A percentile compares a stretch with the other conserved stretches of the same genome.
phyloP scores from a whole-genome alignment of 2,888 invertebrate genomes.

The Mylabris sibirica region DNA sequence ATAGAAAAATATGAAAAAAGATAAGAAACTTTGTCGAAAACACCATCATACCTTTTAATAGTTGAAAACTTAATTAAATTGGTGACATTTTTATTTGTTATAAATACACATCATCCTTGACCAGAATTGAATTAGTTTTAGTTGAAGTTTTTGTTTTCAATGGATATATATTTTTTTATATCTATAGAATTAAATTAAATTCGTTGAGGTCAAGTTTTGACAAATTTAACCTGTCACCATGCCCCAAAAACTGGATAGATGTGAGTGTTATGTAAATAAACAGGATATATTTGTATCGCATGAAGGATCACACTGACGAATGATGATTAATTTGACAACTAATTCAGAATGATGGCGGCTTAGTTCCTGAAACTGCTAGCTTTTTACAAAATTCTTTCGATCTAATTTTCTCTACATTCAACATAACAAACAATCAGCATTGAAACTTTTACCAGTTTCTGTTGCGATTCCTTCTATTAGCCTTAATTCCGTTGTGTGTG shows the following conservation, averaged over 20 bases:
- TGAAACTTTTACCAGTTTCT: too few relatives aligned
- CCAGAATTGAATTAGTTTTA: background rate
- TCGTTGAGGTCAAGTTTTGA: background rate
- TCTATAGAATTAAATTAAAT: background rate
- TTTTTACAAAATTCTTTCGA: conserved; percentile 41
- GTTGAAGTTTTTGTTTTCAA: background rate
- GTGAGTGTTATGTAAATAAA: conserved; percentile 40
- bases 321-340: conserved; percentile 50
- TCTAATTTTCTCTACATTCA: too few relatives aligned
- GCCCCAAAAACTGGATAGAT: background rate
- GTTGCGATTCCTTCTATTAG: background rate
- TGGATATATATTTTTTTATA: background rate
- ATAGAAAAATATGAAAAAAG: background rate
- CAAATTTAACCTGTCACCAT: background rate
- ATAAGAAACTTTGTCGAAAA: background rate
- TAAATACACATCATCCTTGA: background rate
- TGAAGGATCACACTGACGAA: conserved; percentile 46
- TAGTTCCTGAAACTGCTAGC: conserved; percentile 33
- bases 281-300: conserved; percentile 39
- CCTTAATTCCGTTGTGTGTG: background rate
- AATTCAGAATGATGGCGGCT: conserved; percentile 41
- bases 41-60: background rate
- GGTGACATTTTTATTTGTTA: conserved; percentile 7
- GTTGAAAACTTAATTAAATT: conserved; percentile 10
- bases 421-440: too few relatives aligned